phyloP scores from a whole-genome alignment of 2,797 vertebrate genomes.

The Coracias cyanogaster region DNA sequence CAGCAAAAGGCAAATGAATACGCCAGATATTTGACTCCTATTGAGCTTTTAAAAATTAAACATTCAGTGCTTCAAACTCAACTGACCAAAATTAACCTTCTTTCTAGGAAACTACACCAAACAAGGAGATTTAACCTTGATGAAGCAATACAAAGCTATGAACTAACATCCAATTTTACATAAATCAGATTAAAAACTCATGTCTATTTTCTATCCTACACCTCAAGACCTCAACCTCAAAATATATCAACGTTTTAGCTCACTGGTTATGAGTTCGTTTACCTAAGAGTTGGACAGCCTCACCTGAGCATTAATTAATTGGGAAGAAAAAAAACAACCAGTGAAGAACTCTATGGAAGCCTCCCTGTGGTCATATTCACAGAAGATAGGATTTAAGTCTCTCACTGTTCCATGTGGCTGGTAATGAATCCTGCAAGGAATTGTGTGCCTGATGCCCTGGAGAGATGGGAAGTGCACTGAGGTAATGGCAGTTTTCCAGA shows the following conservation, averaged over 20 bases:
- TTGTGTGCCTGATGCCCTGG: too few relatives aligned
- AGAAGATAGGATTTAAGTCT: too few relatives aligned
- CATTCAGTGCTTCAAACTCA: neutral
- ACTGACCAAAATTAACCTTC: neutral
- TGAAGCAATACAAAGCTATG: neutral
- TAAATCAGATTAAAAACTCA: neutral
- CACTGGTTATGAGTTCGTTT: neutral
- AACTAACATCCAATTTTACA: neutral
- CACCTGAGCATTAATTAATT: neutral
- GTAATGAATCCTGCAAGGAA: too few relatives aligned
- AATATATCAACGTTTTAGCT: neutral
- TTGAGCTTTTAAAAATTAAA: neutral
- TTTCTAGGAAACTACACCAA: neutral
- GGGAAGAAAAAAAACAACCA: neutral
- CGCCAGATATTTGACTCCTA: neutral
- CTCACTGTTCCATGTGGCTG: too few relatives aligned
- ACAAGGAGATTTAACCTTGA: neutral
- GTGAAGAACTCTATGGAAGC: accelerated
- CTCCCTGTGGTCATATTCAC: neutral
- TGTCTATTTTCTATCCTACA: neutral
- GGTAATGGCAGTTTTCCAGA: too few relatives aligned
- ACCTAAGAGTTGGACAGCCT: neutral
- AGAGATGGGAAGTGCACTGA: too few relatives aligned
- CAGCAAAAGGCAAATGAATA: neutral
- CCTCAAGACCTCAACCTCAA: neutral